A percentile compares a stretch with the other conserved stretches of the same genome.
phyloP scores from a whole-genome alignment of 1,140 invertebrate genomes.

The Maniola jurtina region DNA sequence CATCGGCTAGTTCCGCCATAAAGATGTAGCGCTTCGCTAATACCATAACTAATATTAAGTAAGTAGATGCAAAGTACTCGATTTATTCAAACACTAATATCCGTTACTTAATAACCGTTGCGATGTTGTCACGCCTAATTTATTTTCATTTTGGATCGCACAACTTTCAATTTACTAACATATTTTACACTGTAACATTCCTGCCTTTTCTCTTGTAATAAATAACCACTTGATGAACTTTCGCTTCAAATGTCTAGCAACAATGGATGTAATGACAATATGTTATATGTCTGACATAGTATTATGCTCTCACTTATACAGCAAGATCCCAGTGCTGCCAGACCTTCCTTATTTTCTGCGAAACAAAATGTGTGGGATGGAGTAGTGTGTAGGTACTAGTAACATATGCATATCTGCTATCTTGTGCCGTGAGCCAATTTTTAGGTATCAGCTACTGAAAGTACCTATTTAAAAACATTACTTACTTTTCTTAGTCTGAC shows the following conservation, averaged over 20 bases:
- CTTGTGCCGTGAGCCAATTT: too few species aligned
- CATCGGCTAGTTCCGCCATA: too few species aligned
- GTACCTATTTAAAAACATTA: too few species aligned
- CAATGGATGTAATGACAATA: constrained; percentile 13
- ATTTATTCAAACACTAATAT: neutral
- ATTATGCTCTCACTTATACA: constrained; percentile 1
- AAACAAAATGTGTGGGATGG: too few species aligned
- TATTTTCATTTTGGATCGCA: constrained; percentile 4
- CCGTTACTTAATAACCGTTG: neutral
- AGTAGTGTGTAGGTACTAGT: too few species aligned
- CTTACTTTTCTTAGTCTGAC: too few species aligned
- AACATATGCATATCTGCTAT: too few species aligned
- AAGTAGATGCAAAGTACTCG: constrained; percentile 1
- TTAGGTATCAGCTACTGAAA: too few species aligned
- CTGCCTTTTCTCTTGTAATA: constrained; percentile 15
- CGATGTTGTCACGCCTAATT: constrained; percentile 10
- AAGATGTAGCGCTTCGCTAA: neutral
- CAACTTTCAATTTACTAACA: constrained; percentile 6
- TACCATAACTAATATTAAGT: neutral
- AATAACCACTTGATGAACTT: constrained; percentile 14
- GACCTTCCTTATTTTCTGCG: too few species aligned
- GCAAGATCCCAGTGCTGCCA: too few species aligned
- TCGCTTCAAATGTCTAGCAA: constrained; percentile 15
- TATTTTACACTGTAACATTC: constrained; percentile 6
- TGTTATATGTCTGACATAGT: constrained; percentile 9